A percentile compares a stretch with the other conserved stretches of the same genome.
These are phyloP conservation scores for Plagodis dolabraria DNA, from an alignment of 2,888 invertebrate genomes.

Conservation along the genomic window DNA sequence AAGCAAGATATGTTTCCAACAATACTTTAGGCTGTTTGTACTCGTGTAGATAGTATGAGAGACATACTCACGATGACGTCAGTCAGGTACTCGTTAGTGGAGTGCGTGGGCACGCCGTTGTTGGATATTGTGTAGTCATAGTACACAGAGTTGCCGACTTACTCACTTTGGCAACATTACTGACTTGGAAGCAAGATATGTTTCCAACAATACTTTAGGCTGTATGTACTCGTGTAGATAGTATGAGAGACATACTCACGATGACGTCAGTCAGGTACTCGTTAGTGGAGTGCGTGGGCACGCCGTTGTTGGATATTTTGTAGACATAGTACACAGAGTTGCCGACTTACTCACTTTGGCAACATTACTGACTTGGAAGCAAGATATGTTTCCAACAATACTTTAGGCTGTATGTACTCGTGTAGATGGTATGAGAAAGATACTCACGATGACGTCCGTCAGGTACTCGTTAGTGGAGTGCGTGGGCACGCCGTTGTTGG, in stretches of 20 bases:
- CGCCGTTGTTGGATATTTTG: constrained; percentile 92
- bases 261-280: constrained; percentile 94
- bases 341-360: constrained; percentile 80
- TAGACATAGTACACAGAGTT: constrained; percentile 98
- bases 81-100: constrained; percentile 90
- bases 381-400: no score
- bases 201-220: no score
- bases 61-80: constrained; percentile 90
- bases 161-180: no score
- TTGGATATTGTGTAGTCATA: constrained; percentile 95
- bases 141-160: constrained; percentile 95
- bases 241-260: constrained; percentile 75
- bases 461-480: constrained; percentile 90
- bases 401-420: no score
- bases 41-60: no score
- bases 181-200: constrained; percentile 67
- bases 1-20: constrained; percentile 48
- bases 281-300: constrained; percentile 85
- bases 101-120: constrained; percentile 89
- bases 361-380: no score
- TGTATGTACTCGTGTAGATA: no score
- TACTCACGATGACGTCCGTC: constrained; percentile 92
- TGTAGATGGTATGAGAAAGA: neutral
- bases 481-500: constrained; percentile 90
- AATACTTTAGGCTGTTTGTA: no score